These are phyloP conservation scores for Drosophila antonietae DNA, from an alignment of 2,888 invertebrate genomes.

Conservation along the genomic window DNA sequence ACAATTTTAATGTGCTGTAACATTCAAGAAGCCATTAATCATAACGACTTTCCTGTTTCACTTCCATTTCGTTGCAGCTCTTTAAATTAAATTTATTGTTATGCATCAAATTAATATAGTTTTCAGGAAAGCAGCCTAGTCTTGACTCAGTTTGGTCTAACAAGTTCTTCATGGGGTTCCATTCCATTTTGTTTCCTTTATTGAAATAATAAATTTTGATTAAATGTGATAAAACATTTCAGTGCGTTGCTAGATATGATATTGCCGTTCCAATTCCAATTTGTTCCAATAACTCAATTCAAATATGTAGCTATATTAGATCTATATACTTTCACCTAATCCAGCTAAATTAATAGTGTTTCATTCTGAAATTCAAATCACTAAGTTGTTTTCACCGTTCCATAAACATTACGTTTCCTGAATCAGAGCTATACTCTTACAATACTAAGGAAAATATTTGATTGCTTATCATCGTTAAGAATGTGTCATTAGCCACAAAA, in stretches of 20 bases:
- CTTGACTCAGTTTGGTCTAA: neutral
- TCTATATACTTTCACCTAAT: too few relatives aligned
- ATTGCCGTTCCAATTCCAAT: too few relatives aligned
- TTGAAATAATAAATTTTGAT: too few relatives aligned
- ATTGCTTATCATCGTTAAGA: neutral
- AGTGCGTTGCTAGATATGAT: too few relatives aligned
- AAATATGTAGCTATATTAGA: too few relatives aligned
- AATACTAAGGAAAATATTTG: neutral
- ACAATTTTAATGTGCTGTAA: neutral
- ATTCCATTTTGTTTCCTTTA: neutral
- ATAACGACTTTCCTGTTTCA: neutral
- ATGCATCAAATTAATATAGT: neutral
- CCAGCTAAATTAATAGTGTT: too few relatives aligned
- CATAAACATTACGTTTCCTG: neutral
- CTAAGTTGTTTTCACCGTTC: neutral
- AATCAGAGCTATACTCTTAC: neutral
- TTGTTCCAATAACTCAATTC: too few relatives aligned
- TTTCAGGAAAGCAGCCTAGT: neutral
- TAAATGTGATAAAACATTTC: too few relatives aligned
- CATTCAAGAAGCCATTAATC: neutral
- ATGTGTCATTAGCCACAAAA: neutral
- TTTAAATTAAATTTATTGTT: neutral
- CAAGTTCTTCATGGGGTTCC: neutral
- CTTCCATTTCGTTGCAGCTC: neutral
- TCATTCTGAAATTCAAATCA: too few relatives aligned